These are phyloP conservation scores for Platerodrilus igneus DNA, from an alignment of 2,888 invertebrate genomes.

Conservation along the genomic window DNA sequence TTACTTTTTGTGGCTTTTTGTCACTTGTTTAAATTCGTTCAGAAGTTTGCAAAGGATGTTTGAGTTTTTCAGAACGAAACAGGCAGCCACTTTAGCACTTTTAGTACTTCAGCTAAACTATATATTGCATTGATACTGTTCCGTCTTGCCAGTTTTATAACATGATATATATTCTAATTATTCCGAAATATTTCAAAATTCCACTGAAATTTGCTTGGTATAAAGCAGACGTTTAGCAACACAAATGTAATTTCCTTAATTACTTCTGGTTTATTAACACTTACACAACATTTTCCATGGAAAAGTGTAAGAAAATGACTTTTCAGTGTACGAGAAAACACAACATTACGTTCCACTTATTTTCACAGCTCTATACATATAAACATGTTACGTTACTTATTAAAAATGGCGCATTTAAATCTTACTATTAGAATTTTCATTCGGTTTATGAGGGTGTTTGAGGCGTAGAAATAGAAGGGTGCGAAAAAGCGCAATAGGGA, in stretches of 20 bases:
- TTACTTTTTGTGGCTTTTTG: constrained; percentile 20
- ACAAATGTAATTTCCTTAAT: constrained; percentile 14
- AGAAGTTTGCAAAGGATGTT: no score
- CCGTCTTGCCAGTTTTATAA: no score
- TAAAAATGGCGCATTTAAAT: constrained; percentile 14
- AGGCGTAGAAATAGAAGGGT: constrained; percentile 12
- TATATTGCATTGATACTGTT: no score
- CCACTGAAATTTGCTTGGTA: constrained; percentile 12
- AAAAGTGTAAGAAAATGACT: no score
- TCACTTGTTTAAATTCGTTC: constrained; percentile 19
- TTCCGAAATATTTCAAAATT: constrained; percentile 10
- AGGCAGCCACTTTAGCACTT: no score
- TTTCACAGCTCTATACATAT: constrained; percentile 5
- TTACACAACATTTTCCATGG: constrained; percentile 14
- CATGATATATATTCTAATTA: no score
- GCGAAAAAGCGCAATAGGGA: constrained; percentile 17
- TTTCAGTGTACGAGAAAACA: constrained; percentile 10
- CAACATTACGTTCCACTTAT: constrained; percentile 1
- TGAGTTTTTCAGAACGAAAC: no score
- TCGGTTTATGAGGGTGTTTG: constrained; percentile 8
- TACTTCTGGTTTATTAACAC: constrained; percentile 8
- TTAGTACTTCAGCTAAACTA: no score
- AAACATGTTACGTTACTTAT: constrained; percentile 2
- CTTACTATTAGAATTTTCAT: constrained; percentile 11
- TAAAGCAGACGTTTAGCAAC: constrained; percentile 13